Conservation (phyloP, 2,888 invertebrate genomes). For the Trachelus tabidus region DNA sequence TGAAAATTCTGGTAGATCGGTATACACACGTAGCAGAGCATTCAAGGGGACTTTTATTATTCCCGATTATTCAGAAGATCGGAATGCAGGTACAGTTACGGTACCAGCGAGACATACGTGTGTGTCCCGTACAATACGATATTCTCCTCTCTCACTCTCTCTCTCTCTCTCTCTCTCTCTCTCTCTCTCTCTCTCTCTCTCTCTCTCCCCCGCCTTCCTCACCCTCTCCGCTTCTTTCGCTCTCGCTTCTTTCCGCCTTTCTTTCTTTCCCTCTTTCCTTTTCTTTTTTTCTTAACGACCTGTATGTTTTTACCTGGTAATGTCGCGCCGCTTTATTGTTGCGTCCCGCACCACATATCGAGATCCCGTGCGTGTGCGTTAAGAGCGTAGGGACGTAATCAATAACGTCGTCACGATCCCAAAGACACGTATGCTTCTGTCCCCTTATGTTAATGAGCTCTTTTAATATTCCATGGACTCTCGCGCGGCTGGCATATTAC, state of each 20-base stretch:
- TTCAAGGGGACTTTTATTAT: constrained; percentile 33
- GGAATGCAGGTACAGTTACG: constrained; percentile 61
- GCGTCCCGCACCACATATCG: constrained; percentile 21
- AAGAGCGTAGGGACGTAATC: constrained; percentile 39
- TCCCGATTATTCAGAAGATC: constrained; percentile 56
- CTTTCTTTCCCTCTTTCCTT: background rate
- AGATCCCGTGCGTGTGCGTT: constrained; percentile 3
- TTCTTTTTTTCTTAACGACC: background rate
- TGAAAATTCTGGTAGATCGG: too few relatives aligned
- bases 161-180: constrained; percentile 24
- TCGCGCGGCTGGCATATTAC: constrained; percentile 1
- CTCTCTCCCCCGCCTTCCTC: constrained; percentile 24
- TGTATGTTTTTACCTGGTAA: constrained; percentile 1
- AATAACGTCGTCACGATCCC: constrained; percentile 62
- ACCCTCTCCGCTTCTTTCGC: constrained; percentile 23
- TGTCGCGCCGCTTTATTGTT: constrained; percentile 9
- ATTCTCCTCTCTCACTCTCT: constrained; percentile 26
- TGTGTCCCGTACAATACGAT: constrained; percentile 9
- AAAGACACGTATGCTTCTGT: constrained; percentile 56
- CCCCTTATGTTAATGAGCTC: constrained; percentile 60
- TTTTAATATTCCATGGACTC: constrained; percentile 58
- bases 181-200: constrained; percentile 19
- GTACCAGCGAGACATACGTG: constrained; percentile 15
- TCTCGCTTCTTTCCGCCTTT: constrained; percentile 29
- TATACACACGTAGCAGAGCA: background rate